Conservation (phyloP, 2,113 vertebrate genomes). For the Pomatorhinus ruficollis region DNA sequence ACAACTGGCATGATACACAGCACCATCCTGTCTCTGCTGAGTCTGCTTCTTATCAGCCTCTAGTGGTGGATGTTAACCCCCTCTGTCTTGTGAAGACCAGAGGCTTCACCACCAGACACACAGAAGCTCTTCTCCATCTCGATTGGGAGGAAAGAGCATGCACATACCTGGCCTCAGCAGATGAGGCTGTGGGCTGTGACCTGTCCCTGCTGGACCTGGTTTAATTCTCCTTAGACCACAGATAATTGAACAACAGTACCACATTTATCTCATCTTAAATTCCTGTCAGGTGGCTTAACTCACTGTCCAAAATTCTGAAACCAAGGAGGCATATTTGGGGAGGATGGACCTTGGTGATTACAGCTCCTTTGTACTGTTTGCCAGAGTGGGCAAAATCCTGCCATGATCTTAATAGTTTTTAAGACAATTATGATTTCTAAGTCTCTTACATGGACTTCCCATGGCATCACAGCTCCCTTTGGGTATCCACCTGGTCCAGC, state of each 20-base stretch:
- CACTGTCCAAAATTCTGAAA: neutral
- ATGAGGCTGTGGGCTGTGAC: neutral
- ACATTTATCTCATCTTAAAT: neutral
- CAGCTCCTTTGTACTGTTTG: neutral
- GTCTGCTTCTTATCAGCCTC: neutral
- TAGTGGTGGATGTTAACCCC: too few species aligned
- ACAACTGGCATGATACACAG: neutral
- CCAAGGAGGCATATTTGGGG: neutral
- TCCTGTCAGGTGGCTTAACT: neutral
- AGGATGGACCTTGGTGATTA: too few species aligned
- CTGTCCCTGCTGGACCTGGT: neutral
- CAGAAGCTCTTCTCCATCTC: neutral
- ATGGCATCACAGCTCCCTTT: neutral
- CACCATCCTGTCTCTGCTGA: neutral
- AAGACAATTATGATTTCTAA: neutral
- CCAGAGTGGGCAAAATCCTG: neutral
- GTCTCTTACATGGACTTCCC: neutral
- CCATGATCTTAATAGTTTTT: neutral
- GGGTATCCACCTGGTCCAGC: neutral
- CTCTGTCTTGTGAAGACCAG: fast-evolving
- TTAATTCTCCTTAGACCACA: neutral
- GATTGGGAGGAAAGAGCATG: neutral
- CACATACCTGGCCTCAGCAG: neutral
- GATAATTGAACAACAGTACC: neutral
- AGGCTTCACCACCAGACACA: neutral